Percentiles rank a stretch among this genome's conserved stretches.
Evolutionary conservation across 2,113 vertebrate genomes (phyloP).

Genomic region (Myanophis thanlyinensis): DNA sequence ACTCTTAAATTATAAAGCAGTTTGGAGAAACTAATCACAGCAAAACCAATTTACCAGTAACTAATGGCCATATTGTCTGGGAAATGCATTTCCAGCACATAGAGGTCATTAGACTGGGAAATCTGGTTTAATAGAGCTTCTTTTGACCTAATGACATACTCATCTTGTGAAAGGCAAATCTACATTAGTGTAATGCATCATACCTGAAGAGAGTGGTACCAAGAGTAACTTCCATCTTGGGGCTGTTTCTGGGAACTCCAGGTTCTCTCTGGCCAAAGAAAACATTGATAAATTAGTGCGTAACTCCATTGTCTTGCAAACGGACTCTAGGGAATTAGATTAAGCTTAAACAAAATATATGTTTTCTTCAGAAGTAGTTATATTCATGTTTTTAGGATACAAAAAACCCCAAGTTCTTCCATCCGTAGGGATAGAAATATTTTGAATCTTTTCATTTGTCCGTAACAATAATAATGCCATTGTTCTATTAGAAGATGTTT

Average conservation of each 20-base stretch:
- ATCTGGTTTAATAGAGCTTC: neutral
- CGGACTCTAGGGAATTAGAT: neutral
- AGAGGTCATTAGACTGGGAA: neutral
- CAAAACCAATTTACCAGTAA: neutral
- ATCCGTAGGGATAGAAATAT: neutral
- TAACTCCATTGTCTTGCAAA: neutral
- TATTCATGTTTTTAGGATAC: neutral
- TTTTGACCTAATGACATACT: neutral
- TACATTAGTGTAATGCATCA: neutral
- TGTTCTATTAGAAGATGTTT: neutral
- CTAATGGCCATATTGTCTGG: neutral
- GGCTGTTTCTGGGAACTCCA: neutral
- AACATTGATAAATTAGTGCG: neutral
- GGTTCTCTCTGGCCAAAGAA: neutral
- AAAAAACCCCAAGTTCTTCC: neutral
- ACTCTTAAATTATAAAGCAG: neutral
- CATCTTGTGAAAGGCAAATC: neutral
- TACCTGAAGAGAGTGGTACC: constrained; percentile 22
- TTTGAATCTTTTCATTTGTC: neutral
- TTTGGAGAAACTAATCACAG: neutral
- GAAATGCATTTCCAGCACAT: neutral
- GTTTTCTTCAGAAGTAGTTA: neutral
- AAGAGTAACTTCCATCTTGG: neutral
- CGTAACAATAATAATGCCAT: neutral
- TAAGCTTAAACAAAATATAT: neutral